phyloP scores from a whole-genome alignment of 2,797 vertebrate genomes.

The Arremon aurantiirostris region DNA sequence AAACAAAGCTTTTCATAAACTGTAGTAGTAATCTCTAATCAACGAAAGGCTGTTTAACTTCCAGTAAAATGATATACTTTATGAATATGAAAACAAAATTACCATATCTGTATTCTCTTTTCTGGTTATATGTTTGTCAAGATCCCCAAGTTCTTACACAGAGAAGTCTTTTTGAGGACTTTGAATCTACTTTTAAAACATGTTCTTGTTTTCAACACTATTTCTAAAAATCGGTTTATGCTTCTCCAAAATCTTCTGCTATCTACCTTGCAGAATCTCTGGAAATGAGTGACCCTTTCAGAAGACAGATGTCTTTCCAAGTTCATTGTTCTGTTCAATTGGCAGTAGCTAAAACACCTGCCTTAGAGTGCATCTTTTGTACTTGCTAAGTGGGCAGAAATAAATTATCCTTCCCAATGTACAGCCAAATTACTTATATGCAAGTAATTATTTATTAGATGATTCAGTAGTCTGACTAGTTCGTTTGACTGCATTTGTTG shows the following conservation, averaged over 20 bases:
- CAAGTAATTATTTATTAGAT: background rate
- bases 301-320: background rate
- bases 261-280: background rate
- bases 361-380: background rate
- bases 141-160: background rate
- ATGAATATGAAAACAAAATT: background rate
- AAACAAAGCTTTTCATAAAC: background rate
- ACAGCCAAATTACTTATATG: background rate
- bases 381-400: background rate
- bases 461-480: background rate
- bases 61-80: background rate
- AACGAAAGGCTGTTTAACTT: background rate
- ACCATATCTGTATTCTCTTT: background rate
- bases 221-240: background rate
- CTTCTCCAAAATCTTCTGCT: background rate
- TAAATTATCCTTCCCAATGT: background rate
- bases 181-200: background rate
- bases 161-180: background rate
- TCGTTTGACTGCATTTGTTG: background rate
- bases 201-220: background rate
- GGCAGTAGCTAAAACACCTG: background rate
- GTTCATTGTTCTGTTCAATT: background rate
- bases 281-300: background rate
- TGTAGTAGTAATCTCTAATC: background rate
- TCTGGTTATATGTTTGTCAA: background rate